These are phyloP conservation scores for Clarias platycephalus DNA, from an alignment of 2,797 vertebrate genomes.

Conservation along the genomic window DNA sequence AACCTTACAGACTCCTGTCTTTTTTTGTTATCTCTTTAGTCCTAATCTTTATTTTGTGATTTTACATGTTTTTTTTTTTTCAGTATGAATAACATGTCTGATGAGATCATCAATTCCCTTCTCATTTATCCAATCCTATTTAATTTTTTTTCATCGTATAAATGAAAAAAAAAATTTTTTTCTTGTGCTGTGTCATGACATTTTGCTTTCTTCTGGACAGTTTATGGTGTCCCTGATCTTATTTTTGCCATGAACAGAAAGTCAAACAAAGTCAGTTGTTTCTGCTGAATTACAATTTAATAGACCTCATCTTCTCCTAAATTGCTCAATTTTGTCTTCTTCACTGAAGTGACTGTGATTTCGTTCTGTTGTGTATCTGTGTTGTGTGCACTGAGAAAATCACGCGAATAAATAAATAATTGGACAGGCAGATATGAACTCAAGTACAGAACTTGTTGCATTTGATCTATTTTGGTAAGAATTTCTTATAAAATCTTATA, in stretches of 20 bases:
- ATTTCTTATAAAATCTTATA: not conserved
- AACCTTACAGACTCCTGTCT: not conserved
- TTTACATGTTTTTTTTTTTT: not conserved
- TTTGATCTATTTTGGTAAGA: not conserved
- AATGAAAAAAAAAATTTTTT: not conserved
- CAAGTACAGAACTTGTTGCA: not conserved
- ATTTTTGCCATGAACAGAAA: not conserved
- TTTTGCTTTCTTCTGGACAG: not conserved
- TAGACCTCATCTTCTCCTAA: not conserved
- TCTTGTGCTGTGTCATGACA: not conserved
- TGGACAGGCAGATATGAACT: too few relatives aligned
- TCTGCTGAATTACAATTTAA: not conserved
- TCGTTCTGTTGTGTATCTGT: constrained; percentile 42
- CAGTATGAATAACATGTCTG: not conserved
- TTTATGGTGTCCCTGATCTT: not conserved
- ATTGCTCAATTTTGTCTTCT: not conserved
- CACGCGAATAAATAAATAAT: not conserved
- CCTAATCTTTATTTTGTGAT: not conserved
- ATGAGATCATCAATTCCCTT: not conserved
- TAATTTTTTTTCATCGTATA: not conserved
- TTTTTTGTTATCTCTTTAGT: not conserved
- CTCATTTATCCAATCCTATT: not conserved
- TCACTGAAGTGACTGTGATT: not conserved
- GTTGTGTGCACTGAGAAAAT: constrained; percentile 11
- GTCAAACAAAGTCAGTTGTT: not conserved